Conservation (phyloP, 2,888 invertebrate species). For the Scelioninae gen. 1 region DNA sequence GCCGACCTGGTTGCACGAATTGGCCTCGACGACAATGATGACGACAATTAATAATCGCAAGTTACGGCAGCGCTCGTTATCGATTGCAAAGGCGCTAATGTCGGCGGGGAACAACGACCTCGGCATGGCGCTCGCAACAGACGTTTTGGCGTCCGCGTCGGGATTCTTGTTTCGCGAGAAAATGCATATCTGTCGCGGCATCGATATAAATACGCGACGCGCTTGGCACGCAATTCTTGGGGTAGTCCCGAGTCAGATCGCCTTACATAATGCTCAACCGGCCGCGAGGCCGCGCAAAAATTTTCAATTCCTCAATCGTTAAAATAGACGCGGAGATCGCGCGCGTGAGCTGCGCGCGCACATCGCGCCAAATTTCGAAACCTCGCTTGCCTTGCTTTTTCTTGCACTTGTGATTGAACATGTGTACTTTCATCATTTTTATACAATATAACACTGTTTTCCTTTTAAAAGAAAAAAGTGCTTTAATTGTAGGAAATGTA, state of each 20-base stretch:
- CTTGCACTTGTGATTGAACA: too few relatives aligned
- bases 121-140: slow-evolving; percentile 53
- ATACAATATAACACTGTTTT: too few relatives aligned
- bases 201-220: slow-evolving; percentile 68
- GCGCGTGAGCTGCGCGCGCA: slow-evolving; percentile 12
- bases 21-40: too few relatives aligned
- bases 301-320: slow-evolving; percentile 43
- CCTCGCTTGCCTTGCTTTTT: too few relatives aligned
- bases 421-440: too few relatives aligned
- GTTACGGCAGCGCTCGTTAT: slow-evolving; percentile 59
- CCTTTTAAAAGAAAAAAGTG: too few relatives aligned
- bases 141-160: slow-evolving; percentile 64
- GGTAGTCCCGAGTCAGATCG: slow-evolving; percentile 60
- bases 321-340: slow-evolving; percentile 44
- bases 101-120: slow-evolving; percentile 66
- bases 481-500: too few relatives aligned
- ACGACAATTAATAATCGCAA: slow-evolving; percentile 63
- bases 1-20: too few relatives aligned
- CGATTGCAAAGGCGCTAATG: slow-evolving; percentile 64
- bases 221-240: slow-evolving; percentile 68
- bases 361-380: neutral
- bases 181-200: slow-evolving; percentile 67
- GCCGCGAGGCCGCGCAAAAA: slow-evolving; percentile 53
- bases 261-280: slow-evolving; percentile 61
- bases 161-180: slow-evolving; percentile 66